Evolutionary conservation across 2,113 vertebrate genomes (phyloP).

Genomic region (Dicrurus megarhynchus): DNA sequence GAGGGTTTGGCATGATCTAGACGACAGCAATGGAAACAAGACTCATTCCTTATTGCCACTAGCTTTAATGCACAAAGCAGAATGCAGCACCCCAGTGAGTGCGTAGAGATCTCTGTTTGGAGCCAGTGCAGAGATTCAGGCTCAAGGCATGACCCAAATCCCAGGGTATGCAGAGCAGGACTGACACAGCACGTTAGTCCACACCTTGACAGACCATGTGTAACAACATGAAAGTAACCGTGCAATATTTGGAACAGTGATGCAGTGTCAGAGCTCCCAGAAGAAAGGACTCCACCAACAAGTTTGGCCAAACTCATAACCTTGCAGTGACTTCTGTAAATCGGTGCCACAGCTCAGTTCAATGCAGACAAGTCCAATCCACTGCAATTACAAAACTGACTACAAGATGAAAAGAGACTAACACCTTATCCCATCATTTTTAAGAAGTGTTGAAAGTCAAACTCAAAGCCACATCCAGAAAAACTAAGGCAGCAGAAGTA

Average conservation of each 20-base stretch:
- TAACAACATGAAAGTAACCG: fast-evolving
- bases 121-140: not conserved
- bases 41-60: not conserved
- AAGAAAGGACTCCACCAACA: not conserved
- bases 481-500: not conserved
- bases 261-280: fast-evolving
- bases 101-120: fast-evolving
- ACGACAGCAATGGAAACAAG: not conserved
- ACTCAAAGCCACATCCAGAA: not conserved
- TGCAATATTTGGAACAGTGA: not conserved
- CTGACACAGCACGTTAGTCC: fast-evolving
- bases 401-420: not conserved
- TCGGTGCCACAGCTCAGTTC: not conserved
- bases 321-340: not conserved
- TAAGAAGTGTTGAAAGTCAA: not conserved
- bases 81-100: not conserved
- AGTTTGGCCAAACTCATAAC: not conserved
- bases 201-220: not conserved
- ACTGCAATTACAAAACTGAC: not conserved
- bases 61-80: not conserved
- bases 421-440: not conserved
- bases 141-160: not conserved
- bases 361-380: not conserved
- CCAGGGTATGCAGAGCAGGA: not conserved
- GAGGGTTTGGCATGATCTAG: not conserved